Percentiles rank a stretch among this genome's conserved stretches.
Evolutionary conservation across 2,888 invertebrate genomes (phyloP).

Genomic region (Xestoiulus laeticollis): DNA sequence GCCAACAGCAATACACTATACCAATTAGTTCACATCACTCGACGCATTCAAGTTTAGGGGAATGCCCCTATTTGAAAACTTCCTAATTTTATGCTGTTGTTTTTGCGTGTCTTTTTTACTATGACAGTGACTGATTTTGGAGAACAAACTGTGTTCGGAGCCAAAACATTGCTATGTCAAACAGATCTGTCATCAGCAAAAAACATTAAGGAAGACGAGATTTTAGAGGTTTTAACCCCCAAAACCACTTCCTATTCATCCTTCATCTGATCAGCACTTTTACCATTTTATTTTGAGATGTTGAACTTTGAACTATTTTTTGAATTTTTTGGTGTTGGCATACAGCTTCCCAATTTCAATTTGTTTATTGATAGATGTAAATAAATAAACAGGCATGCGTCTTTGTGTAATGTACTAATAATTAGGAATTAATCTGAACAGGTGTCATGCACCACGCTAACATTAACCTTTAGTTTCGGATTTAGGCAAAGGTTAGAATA

Average conservation of each 20-base stretch:
- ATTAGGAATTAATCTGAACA: too few species aligned
- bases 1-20: neutral
- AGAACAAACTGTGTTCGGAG: neutral
- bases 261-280: neutral
- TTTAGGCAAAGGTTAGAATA: neutral
- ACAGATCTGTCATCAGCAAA: neutral
- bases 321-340: too few species aligned
- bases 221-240: neutral
- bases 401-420: too few species aligned
- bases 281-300: too few species aligned
- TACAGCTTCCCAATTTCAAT: too few species aligned
- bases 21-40: conserved; percentile 11
- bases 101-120: neutral
- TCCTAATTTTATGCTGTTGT: neutral
- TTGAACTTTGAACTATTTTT: too few species aligned
- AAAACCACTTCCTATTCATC: neutral
- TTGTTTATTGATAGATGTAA: too few species aligned
- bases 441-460: too few species aligned
- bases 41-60: neutral
- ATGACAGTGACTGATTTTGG: neutral
- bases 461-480: neutral
- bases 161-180: neutral
- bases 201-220: neutral
- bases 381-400: too few species aligned
- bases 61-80: conserved; percentile 11